Percentiles rank a stretch among this genome's conserved stretches.
Evolutionary conservation across 2,888 invertebrate species (phyloP).

Genomic region (Apotomis capreana): DNA sequence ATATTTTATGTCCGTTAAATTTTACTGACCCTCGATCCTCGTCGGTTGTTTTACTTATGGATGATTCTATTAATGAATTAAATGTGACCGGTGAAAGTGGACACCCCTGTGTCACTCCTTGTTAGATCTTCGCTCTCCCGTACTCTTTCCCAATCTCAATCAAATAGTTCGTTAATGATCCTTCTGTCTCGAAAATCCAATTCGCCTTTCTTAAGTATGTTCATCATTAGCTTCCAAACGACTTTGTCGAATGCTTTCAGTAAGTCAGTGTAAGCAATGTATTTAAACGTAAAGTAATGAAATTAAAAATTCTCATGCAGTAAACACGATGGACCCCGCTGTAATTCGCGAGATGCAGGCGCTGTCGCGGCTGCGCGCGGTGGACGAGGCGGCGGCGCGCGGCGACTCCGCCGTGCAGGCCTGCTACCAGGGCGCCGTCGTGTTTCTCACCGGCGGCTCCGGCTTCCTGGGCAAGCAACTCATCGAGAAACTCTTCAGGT

Average conservation of each 20-base stretch:
- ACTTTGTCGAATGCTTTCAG: too few relatives aligned
- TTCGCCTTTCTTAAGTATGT: background rate
- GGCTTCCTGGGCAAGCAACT: constrained; percentile 27
- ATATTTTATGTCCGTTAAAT: background rate
- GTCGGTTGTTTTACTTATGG: background rate
- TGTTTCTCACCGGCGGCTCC: constrained; percentile 89
- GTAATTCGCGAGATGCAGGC: constrained; percentile 28
- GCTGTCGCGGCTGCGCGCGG: constrained; percentile 38
- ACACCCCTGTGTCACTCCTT: constrained; percentile 13
- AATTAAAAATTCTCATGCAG: too few relatives aligned
- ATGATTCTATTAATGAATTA: background rate
- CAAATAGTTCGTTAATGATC: background rate
- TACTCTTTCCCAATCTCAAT: background rate
- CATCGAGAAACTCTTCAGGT: constrained; percentile 23
- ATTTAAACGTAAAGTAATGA: too few relatives aligned
- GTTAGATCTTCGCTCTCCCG: background rate
- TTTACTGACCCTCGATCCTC: background rate
- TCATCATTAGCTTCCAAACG: background rate
- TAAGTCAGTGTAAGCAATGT: too few relatives aligned
- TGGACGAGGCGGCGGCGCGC: constrained; percentile 45
- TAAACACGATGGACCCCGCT: constrained; percentile 42
- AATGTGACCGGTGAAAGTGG: constrained; percentile 8
- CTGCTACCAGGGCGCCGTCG: constrained; percentile 52
- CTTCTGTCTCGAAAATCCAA: constrained; percentile 1
- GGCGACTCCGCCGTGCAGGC: constrained; percentile 51